Base-by-base conservation (phyloP, 2,888 invertebrate genomes). In the Cheilosia grossa region DNA sequence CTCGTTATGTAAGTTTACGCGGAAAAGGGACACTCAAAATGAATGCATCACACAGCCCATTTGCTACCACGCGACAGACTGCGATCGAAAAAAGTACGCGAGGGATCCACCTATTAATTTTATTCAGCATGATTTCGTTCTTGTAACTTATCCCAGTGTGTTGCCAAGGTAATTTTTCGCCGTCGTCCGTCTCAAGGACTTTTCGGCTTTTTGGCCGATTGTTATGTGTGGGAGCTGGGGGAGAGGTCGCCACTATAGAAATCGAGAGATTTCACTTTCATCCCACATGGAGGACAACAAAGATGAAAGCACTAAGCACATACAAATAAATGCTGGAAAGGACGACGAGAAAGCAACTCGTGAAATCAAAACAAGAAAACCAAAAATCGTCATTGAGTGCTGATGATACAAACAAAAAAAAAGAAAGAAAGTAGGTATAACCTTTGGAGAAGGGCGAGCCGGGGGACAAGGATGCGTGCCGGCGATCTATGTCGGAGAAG, bases 171-270 rank as follows among this genome's bases (percentile, higher is more conserved):
- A 64, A 64, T 79, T 67, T 69, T 73, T 67, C 51, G 72, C 63
- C 72, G 44, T 56, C 72, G 59, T 70, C 85, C 81, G 85, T 85
- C 85, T 85, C 85, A 85, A 85, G 85, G 85, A 85, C 81, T 81
- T 81, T 67, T 59, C 47, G 63, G 49, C 42, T 53, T 44, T 75
- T 78, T 63, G 27, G 73, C 67, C 78, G 73, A 70, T 64, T 79
- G 79, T 79, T 83, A 64, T 70, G 53, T 79, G 67, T 73, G 54
- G 54, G 40, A 19, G 30, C 19, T 59, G 19, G 17, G 54, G 59
- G 49, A 42, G 59, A 63, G 61, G 64, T 72, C 54, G 77, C 70
- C 44, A 59, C 51, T 51, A 58, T 64, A 66, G 44, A 44, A 47
- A 21, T 63, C 30, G 9, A 30, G 49, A 19, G 54, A 58, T 64